Conservation (phyloP, 2,888 invertebrate genomes). For the Parelbella ahira region DNA sequence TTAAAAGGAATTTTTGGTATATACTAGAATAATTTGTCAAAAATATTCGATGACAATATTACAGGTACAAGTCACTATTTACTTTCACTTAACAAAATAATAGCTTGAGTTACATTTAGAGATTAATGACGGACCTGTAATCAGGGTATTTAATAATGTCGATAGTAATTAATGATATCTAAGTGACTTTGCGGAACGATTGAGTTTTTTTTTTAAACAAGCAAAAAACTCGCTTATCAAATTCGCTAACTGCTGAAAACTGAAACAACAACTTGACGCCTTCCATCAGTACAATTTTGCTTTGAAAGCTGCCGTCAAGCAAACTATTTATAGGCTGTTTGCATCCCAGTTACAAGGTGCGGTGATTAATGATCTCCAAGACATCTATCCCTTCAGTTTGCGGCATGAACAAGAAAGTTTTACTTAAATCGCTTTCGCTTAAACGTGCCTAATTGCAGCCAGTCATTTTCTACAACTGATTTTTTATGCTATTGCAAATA, state of each 20-base stretch:
- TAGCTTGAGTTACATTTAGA: too few species aligned
- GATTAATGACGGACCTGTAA: too few species aligned
- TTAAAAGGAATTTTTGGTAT: too few species aligned
- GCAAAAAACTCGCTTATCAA: not conserved
- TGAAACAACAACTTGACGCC: slow-evolving; percentile 8
- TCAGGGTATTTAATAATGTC: too few species aligned
- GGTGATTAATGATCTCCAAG: slow-evolving; percentile 57
- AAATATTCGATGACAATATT: too few species aligned
- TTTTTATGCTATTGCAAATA: too few species aligned
- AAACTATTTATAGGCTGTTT: slow-evolving; percentile 52
- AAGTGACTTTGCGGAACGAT: too few species aligned
- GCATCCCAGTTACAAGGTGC: slow-evolving; percentile 49
- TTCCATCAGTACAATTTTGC: slow-evolving; percentile 5
- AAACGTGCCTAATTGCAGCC: slow-evolving; percentile 50
- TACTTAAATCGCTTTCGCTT: slow-evolving; percentile 53
- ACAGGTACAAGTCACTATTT: too few species aligned
- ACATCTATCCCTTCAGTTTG: slow-evolving; percentile 47
- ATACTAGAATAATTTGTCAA: too few species aligned
- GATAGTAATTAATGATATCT: too few species aligned
- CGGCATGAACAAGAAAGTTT: slow-evolving; percentile 59
- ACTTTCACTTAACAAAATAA: too few species aligned
- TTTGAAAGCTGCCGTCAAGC: slow-evolving; percentile 33
- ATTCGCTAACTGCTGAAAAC: not conserved
- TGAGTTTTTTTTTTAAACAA: too few species aligned
- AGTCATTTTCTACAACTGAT: slow-evolving; percentile 59